Evolutionary conservation across 2,797 vertebrate species (phyloP), one percentile per base, ranked within the genome.

Genomic region (Kryptolebias ocellatus): DNA sequence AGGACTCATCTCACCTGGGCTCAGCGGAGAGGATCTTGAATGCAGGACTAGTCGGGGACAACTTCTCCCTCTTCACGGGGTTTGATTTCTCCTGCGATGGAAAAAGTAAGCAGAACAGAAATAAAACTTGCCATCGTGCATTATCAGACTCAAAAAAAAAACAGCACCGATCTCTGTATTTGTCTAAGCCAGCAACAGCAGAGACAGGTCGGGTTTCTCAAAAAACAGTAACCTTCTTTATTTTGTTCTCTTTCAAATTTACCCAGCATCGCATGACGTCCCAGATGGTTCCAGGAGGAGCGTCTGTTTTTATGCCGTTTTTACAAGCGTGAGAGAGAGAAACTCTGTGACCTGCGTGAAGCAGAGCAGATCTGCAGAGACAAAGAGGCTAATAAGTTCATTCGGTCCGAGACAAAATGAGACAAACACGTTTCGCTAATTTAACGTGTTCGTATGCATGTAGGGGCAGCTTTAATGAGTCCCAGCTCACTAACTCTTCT

Each of bases 241-340:
- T 34, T 2, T 8, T 5, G n/a, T 16, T 3, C 37, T 37, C 17
- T 28, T 15, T 8, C 1, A 9, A 0, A 20, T 39, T 76, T 79
- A 98, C 97, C 96, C 97, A 98, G 92, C 95, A 95, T 55, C 96
- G 94, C 96, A 98, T 96, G 87, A 98, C 85, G 85, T 98, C 96
- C 97, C 97, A 98, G 74, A 98, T 67, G 20, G 78, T 90, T 0
- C 83, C 70, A 0, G 95, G 72, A 0, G 96, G 94, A 0, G 96
- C 96, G 0, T 97, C 93, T 0, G 96, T 98, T 88, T 98, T 98
- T 29, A 98, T 83, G 0, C 94, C 95, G 0, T 95, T 97, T 74
- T 96, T 96, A 78, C 95, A 96, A 75, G 96, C 96, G 0, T 98
- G 97, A 45, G 97, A 96, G 17, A 98, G 93, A 0, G 96, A 97